phyloP scores from a whole-genome alignment of 2,797 vertebrate genomes.

The Rhincodon typus region DNA sequence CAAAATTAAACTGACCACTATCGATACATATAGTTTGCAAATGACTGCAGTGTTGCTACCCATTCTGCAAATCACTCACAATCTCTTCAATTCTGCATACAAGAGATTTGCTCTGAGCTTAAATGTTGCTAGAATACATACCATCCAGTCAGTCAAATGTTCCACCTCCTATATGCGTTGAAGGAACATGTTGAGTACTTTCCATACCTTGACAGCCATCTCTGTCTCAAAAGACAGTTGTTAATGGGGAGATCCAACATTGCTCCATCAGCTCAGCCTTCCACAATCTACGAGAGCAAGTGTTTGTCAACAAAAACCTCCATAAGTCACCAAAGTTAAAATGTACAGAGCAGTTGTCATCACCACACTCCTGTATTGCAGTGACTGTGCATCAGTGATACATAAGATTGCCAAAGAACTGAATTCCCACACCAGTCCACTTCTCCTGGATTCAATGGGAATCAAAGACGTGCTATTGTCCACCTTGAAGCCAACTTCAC shows the following conservation, averaged over 20 bases:
- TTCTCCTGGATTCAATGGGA: neutral
- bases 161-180: neutral
- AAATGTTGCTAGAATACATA: no score
- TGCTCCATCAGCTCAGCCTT: no score
- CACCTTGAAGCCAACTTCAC: neutral
- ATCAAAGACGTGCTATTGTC: no score
- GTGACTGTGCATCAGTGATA: neutral
- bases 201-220: neutral
- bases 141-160: no score
- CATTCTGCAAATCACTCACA: fast-evolving
- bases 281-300: neutral
- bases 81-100: neutral
- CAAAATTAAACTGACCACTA: neutral
- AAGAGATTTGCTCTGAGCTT: no score
- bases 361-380: neutral
- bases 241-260: neutral
- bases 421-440: neutral
- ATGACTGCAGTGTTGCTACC: no score
- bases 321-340: neutral
- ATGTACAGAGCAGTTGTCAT: neutral
- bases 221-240: neutral
- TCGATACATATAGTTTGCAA: no score
- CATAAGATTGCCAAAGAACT: neutral
- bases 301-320: neutral
- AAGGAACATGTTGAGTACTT: neutral